Evolutionary conservation across 30 jellyfish, hydroid and myxozoan genomes (phyloP), one percentile per base, ranked within the genome.

Genomic region (Cassiopea andromeda): DNA sequence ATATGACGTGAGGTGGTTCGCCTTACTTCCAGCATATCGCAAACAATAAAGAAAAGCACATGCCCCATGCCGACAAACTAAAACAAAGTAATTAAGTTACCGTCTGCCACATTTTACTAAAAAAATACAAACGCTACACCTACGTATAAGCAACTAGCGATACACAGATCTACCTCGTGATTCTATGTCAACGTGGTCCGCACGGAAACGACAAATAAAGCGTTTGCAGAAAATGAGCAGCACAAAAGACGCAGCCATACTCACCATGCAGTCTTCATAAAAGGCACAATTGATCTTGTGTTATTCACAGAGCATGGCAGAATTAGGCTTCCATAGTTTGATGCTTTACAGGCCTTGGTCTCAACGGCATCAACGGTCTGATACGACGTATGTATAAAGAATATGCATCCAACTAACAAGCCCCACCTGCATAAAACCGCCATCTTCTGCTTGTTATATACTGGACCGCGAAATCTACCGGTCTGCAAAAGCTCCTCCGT

Each of bases 251-350:
- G 50, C 5, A 64, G 73, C 73, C 27, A 7, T 16, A 64, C 94
- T 78, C 86, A 87, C 94, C 94, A 87, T 48, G 69, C 74, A 15
- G 61, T 87, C 60, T 57, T 78, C 89, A 87, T 48, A 58, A 60
- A 87, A 18, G 90, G 90, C 84, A 87, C 89, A 61, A 87, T 87
- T 69, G 94, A 78, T 46, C 94, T 74, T 77, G 94, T 87, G 69
- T 69, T 87, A 80, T 87, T 78, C 57, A 43, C 94, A 17, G 82
- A 61, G 46, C 94, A 87, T 19, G 87, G 90, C 18, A 78, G 66
- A 70, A 78, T 90, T 50, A 77, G 73, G 12, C 72, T 50, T 48
- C 86, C 94, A 87, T 71, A 87, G 75, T 87, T 90, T 47, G 80
- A 54, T 2, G 88, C 2, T 19, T 17, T 19, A 58, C 94, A 87